Percentiles rank a stretch among this genome's conserved stretches.
Evolutionary conservation across 2,113 vertebrate species (phyloP).

Genomic region (Ochotona princeps): DNA sequence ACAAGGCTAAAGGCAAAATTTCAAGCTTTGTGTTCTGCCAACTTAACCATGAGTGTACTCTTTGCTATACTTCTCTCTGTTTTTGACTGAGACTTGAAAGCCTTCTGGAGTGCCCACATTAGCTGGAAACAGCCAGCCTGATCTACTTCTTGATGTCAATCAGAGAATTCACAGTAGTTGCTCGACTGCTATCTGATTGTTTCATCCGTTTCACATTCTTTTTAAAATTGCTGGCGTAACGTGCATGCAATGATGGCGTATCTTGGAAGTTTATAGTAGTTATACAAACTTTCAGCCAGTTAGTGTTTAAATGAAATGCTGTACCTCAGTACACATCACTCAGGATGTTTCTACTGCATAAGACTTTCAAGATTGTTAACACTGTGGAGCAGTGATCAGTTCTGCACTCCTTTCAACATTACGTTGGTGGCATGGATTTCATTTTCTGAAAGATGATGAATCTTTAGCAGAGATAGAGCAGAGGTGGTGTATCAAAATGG

Average conservation of each 20-base stretch:
- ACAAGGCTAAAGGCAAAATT: not conserved
- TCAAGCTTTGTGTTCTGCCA: conserved; percentile 10
- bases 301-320: not conserved
- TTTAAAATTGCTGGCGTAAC: not conserved
- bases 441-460: not conserved
- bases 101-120: conserved; percentile 30
- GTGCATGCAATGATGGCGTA: not conserved
- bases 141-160: conserved; percentile 17
- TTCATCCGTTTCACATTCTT: not conserved
- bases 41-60: conserved; percentile 42
- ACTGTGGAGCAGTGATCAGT: not conserved
- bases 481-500: not conserved
- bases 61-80: conserved; percentile 50
- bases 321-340: not conserved
- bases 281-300: conserved; percentile 5
- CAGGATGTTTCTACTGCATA: not conserved
- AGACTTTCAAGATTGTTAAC: not conserved
- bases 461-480: conserved; percentile 27
- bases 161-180: not conserved
- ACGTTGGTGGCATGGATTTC: not conserved
- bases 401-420: not conserved
- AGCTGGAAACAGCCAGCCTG: conserved; percentile 56
- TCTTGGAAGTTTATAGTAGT: not conserved
- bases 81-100: conserved; percentile 58
- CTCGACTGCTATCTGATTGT: not conserved